Conservation (phyloP, 1,140 invertebrate species). For the Aleiodes sp. region DNA sequence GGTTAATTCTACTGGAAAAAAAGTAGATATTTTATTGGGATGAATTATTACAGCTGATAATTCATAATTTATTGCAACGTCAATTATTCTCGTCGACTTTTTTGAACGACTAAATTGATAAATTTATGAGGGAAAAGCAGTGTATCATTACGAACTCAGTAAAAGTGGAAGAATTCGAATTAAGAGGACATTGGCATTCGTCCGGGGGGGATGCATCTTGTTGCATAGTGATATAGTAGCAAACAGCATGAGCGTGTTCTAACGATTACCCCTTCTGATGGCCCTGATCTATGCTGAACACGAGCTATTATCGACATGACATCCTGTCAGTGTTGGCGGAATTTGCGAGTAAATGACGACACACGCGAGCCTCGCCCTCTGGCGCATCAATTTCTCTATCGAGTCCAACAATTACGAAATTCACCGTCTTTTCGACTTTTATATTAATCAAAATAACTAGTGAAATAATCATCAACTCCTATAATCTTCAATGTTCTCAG, state of each 20-base stretch:
- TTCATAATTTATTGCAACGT: too few species aligned
- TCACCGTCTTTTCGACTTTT: background rate
- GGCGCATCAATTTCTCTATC: background rate
- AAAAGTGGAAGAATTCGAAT: too few species aligned
- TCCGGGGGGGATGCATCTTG: background rate
- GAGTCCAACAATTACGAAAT: slow-evolving; percentile 12
- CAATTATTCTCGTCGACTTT: too few species aligned
- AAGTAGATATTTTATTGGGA: too few species aligned
- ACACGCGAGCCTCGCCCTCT: slow-evolving; percentile 12
- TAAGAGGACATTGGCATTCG: background rate
- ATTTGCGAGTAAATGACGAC: background rate
- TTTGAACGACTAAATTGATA: too few species aligned
- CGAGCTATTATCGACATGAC: slow-evolving; percentile 37
- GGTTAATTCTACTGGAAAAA: background rate
- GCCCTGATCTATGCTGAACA: slow-evolving; percentile 37
- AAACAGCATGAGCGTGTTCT: slow-evolving; percentile 17
- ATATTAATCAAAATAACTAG: background rate
- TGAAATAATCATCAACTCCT: background rate
- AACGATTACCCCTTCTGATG: slow-evolving; percentile 29
- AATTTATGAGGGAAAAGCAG: too few species aligned
- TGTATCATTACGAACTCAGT: too few species aligned
- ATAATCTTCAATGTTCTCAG: too few species aligned
- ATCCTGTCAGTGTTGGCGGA: slow-evolving; percentile 26
- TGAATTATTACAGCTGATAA: too few species aligned
- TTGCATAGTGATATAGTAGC: background rate